These are phyloP conservation scores for Amorpha juglandis DNA, from an alignment of 2,888 invertebrate genomes.

Conservation along the genomic window DNA sequence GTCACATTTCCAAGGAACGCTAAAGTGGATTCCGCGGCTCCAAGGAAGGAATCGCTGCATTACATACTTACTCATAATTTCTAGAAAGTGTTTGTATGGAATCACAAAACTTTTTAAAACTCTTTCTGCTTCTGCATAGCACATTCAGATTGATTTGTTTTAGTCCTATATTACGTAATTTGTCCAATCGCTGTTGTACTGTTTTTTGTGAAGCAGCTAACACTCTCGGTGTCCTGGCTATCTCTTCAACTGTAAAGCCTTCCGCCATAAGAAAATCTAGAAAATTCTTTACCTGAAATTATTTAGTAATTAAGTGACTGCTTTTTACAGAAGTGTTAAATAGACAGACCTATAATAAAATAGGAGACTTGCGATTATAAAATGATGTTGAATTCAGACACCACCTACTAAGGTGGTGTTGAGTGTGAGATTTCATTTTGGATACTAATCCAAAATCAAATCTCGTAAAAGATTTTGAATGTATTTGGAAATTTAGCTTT, in stretches of 20 bases:
- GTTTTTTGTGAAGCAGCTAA: conserved; percentile 83
- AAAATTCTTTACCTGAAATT: conserved; percentile 82
- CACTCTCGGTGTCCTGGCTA: conserved; percentile 82
- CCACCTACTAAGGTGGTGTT: too few relatives aligned
- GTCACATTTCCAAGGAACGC: too few relatives aligned
- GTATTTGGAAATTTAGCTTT: too few relatives aligned
- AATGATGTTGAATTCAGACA: too few relatives aligned
- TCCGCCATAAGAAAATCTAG: conserved; percentile 83
- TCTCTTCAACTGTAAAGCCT: conserved; percentile 79
- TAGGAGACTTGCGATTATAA: too few relatives aligned
- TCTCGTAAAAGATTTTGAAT: too few relatives aligned
- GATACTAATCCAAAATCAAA: too few relatives aligned
- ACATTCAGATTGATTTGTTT: conserved; percentile 79
- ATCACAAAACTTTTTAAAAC: conserved; percentile 80
- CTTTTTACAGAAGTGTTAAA: neutral
- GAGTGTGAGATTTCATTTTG: too few relatives aligned
- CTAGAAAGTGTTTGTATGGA: conserved; percentile 45
- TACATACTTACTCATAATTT: conserved; percentile 41
- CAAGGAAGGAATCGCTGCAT: too few relatives aligned
- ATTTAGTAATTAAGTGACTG: conserved; percentile 30
- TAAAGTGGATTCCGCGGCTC: too few relatives aligned
- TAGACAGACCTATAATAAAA: too few relatives aligned
- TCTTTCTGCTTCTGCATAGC: conserved; percentile 82
- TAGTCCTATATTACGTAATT: conserved; percentile 74
- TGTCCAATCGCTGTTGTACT: conserved; percentile 77